Conservation (phyloP, 2,797 vertebrate genomes). For the Manis javanica region DNA sequence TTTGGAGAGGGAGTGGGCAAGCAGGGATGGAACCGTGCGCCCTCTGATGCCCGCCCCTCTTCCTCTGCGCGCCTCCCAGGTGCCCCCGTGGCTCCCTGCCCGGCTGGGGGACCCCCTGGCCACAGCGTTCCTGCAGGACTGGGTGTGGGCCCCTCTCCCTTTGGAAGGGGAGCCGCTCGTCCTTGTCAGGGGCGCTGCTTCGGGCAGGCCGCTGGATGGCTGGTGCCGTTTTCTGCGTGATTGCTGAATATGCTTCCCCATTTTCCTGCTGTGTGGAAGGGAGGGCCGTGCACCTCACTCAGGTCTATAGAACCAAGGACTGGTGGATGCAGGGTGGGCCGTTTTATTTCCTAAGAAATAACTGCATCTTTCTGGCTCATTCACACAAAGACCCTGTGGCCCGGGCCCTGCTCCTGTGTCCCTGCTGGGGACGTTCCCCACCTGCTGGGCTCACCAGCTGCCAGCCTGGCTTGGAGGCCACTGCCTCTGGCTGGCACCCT, state of each 20-base stretch:
- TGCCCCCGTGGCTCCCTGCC: rapidly evolving
- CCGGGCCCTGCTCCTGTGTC: rapidly evolving
- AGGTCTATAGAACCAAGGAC: rapidly evolving
- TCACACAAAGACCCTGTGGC: rapidly evolving
- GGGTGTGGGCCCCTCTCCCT: rapidly evolving
- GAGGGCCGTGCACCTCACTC: rapidly evolving
- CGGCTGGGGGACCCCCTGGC: rapidly evolving
- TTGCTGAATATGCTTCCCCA: background rate
- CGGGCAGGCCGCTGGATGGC: rapidly evolving
- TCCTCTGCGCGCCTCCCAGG: background rate
- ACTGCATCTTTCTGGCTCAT: rapidly evolving
- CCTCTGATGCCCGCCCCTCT: rapidly evolving
- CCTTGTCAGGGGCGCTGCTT: rapidly evolving
- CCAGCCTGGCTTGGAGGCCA: background rate
- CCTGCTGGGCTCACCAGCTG: rapidly evolving
- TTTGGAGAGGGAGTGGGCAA: rapidly evolving
- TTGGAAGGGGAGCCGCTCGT: rapidly evolving
- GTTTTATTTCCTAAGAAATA: rapidly evolving
- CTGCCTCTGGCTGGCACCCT: rapidly evolving
- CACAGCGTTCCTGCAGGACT: rapidly evolving
- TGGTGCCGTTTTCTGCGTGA: background rate
- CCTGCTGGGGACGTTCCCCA: rapidly evolving
- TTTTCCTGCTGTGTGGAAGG: background rate
- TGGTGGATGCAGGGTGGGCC: rapidly evolving
- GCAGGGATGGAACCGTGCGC: rapidly evolving